Evolutionary conservation across 2,113 vertebrate genomes (phyloP).

Genomic region (Platichthys flesus): DNA sequence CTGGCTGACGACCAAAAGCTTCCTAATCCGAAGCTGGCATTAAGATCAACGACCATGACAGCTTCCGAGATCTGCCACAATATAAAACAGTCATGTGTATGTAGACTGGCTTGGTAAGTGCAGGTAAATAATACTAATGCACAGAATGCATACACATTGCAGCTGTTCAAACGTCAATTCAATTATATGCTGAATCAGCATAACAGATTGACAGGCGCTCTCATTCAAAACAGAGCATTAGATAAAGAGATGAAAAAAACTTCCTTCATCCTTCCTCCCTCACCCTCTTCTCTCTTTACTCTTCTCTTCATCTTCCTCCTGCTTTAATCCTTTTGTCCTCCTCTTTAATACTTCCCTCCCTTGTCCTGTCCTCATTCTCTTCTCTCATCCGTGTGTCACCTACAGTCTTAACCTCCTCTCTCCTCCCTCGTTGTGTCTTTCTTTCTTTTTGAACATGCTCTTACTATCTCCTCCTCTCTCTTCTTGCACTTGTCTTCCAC

Average conservation of each 20-base stretch:
- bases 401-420: slow-evolving; percentile 24
- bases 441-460: neutral
- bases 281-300: too few relatives aligned
- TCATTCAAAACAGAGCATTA: neutral
- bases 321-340: neutral
- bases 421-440: neutral
- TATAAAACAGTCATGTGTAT: neutral
- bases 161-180: slow-evolving; percentile 6
- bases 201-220: neutral
- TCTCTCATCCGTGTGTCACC: neutral
- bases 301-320: neutral
- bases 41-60: neutral
- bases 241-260: too few relatives aligned
- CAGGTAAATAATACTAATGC: neutral
- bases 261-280: too few relatives aligned
- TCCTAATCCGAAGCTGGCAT: slow-evolving; percentile 44
- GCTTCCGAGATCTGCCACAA: slow-evolving; percentile 5
- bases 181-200: neutral
- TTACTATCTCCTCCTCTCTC: slow-evolving; percentile 7
- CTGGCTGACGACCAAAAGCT: slow-evolving; percentile 33
- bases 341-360: slow-evolving; percentile 7
- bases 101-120: neutral
- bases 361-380: neutral
- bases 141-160: neutral
- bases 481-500: neutral